phyloP scores from a whole-genome alignment of 37 sponge, comb jelly and placozoan genomes.

The Halichondria panicea region DNA sequence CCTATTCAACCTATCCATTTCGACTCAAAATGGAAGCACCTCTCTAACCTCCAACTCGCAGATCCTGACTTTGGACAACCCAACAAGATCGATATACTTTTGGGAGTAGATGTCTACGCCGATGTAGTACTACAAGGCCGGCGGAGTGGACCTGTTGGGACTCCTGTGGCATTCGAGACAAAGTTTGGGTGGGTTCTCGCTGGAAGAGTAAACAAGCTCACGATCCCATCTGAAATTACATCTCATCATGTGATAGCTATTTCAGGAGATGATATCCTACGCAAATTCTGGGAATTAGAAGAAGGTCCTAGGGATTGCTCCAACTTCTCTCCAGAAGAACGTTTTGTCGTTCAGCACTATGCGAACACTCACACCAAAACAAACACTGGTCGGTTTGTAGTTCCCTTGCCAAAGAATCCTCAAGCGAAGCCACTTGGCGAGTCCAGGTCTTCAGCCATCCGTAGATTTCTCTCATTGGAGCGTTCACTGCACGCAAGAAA shows the following conservation, averaged over 20 bases:
- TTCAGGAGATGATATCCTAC: slow-evolving; percentile 13
- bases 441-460: slow-evolving; percentile 18
- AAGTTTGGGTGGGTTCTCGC: slow-evolving; percentile 14
- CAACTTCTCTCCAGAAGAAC: slow-evolving; percentile 19
- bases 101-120: slow-evolving; percentile 12
- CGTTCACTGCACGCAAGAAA: slow-evolving; percentile 4
- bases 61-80: slow-evolving; percentile 22
- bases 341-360: slow-evolving; percentile 7
- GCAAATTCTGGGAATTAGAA: slow-evolving; percentile 36
- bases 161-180: slow-evolving; percentile 27
- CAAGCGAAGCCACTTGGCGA: background rate
- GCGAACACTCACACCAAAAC: background rate
- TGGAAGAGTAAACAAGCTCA: background rate
- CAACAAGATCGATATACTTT: slow-evolving; percentile 4
- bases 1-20: slow-evolving; percentile 14
- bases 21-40: slow-evolving; percentile 17
- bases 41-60: slow-evolving; percentile 11
- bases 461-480: slow-evolving; percentile 20
- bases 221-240: background rate
- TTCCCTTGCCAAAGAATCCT: slow-evolving; percentile 7
- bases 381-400: slow-evolving; percentile 4
- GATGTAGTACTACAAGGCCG: slow-evolving; percentile 13
- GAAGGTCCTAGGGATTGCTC: slow-evolving; percentile 1
- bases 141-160: slow-evolving; percentile 10
- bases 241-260: background rate